A percentile compares a stretch with the other conserved stretches of the same genome.
phyloP scores from a whole-genome alignment of 2,113 vertebrate genomes.

The Antidorcas marsupialis region DNA sequence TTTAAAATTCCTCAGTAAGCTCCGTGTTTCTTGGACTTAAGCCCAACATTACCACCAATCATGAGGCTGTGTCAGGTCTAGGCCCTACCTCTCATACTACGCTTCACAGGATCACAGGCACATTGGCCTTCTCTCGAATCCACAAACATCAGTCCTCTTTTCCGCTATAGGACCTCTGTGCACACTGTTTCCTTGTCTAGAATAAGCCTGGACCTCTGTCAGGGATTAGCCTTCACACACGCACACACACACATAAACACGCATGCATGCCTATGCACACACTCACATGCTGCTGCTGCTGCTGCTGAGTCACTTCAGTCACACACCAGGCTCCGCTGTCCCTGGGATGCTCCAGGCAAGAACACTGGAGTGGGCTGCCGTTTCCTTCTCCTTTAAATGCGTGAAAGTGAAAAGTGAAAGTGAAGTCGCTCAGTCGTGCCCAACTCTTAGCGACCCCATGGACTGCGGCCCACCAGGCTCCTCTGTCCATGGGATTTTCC shows the following conservation, averaged over 20 bases:
- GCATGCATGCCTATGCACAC: neutral
- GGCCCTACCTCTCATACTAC: neutral
- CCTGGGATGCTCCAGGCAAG: too few species aligned
- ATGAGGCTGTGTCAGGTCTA: neutral
- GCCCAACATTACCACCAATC: neutral
- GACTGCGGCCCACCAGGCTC: too few species aligned
- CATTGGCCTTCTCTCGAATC: neutral
- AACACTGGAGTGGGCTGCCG: too few species aligned
- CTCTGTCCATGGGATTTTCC: too few species aligned
- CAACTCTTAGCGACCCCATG: too few species aligned
- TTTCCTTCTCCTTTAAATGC: too few species aligned
- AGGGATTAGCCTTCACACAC: neutral
- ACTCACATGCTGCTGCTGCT: neutral
- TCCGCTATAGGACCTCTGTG: neutral
- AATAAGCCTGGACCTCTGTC: neutral
- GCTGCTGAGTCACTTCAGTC: too few species aligned
- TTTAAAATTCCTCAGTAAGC: neutral
- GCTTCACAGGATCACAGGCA: neutral
- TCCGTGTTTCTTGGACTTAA: neutral
- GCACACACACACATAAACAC: neutral
- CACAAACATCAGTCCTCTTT: neutral
- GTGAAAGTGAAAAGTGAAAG: too few species aligned
- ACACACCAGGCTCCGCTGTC: fast-evolving
- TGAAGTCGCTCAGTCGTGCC: too few species aligned
- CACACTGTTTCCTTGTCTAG: neutral